phyloP scores from a whole-genome alignment of 2,888 invertebrate species.

The Aphidoletes aphidimyza region DNA sequence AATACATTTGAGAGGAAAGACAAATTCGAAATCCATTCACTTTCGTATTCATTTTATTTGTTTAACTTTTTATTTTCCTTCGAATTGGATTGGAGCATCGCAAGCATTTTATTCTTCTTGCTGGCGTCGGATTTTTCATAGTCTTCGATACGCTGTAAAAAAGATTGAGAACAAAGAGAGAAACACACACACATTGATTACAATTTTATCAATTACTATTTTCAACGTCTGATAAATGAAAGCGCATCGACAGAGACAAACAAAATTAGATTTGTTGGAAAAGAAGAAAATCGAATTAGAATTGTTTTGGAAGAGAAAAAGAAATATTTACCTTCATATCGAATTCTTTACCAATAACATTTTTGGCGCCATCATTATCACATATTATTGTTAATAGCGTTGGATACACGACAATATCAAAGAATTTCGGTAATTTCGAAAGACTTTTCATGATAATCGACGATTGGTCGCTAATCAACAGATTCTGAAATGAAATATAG shows the following conservation, averaged over 20 bases:
- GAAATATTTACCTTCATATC: constrained; percentile 63
- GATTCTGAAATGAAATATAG: constrained; percentile 60
- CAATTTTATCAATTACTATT: not conserved
- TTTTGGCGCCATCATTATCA: constrained; percentile 64
- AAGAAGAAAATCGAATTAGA: constrained; percentile 23
- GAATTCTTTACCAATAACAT: constrained; percentile 65
- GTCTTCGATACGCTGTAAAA: constrained; percentile 64
- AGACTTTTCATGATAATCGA: constrained; percentile 65
- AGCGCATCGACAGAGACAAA: not conserved
- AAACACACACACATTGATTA: constrained; percentile 53
- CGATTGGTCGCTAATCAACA: constrained; percentile 65
- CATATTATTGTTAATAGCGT: constrained; percentile 65
- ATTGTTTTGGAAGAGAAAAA: not conserved
- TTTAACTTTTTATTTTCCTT: constrained; percentile 10
- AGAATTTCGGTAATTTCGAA: constrained; percentile 64
- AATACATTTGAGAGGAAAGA: not conserved
- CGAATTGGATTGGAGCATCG: constrained; percentile 59
- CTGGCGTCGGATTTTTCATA: constrained; percentile 65
- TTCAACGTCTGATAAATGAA: not conserved
- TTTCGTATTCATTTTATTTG: not conserved
- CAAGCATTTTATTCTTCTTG: constrained; percentile 64
- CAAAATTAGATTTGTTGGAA: too few relatives aligned
- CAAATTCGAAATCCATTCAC: not conserved
- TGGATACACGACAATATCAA: constrained; percentile 66
- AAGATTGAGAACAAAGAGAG: constrained; percentile 11